Percentiles rank a stretch among this genome's conserved stretches.
Evolutionary conservation across 2,888 invertebrate species (phyloP).

Genomic region (Limulus polyphemus): DNA sequence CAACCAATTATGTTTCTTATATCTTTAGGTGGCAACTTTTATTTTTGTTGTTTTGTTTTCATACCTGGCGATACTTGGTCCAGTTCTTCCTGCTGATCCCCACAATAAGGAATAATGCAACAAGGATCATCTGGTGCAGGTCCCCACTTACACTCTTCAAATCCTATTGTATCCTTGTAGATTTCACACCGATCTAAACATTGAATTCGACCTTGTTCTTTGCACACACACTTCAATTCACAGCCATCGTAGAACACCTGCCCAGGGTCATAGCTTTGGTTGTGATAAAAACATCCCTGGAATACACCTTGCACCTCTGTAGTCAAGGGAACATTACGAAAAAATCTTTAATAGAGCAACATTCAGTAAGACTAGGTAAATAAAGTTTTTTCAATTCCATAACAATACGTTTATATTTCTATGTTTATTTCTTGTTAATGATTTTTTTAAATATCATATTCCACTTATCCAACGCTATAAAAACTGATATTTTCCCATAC

Average conservation of each 20-base stretch:
- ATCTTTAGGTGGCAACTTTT: no score
- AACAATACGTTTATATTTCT: no score
- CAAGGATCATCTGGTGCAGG: constrained; percentile 70
- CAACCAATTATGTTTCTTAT: no score
- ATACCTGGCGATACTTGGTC: no score
- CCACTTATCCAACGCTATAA: no score
- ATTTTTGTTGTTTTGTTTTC: no score
- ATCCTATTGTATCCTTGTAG: constrained; percentile 25
- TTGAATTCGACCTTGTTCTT: constrained; percentile 46
- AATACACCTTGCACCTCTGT: constrained; percentile 22
- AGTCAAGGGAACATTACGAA: neutral
- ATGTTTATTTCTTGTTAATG: no score
- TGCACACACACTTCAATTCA: constrained; percentile 61
- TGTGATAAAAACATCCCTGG: constrained; percentile 26
- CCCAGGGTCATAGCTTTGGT: constrained; percentile 54
- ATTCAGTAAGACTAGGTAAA: no score
- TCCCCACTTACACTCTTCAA: constrained; percentile 26
- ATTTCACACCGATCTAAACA: constrained; percentile 26
- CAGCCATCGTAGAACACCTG: constrained; percentile 68
- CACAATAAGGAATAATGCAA: constrained; percentile 72
- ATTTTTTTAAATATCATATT: no score
- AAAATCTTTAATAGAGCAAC: neutral
- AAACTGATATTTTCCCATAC: no score
- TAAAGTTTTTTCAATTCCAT: neutral
- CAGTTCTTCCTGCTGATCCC: constrained; percentile 37